Evolutionary conservation across 2,797 vertebrate genomes (phyloP).

Genomic region (Hozukius guyotensis): DNA sequence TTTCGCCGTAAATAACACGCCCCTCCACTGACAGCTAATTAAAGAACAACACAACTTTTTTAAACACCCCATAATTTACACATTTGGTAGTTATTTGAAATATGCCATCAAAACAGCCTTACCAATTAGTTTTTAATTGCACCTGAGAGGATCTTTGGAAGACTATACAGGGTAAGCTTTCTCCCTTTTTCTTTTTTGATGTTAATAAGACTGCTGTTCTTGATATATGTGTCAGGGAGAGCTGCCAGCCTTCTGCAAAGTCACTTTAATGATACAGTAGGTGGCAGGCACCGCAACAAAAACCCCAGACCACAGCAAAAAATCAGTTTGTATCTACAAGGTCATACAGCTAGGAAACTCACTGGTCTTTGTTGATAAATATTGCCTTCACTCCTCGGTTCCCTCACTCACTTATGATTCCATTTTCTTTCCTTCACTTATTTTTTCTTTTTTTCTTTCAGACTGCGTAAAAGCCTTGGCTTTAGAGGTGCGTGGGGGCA

Average conservation of each 20-base stretch:
- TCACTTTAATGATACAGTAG: slow-evolving; percentile 61
- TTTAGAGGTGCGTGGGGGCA: slow-evolving; percentile 35
- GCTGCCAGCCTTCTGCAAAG: slow-evolving; percentile 64
- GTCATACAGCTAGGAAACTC: slow-evolving; percentile 53
- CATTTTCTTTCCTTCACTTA: slow-evolving; percentile 34
- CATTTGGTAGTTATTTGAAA: slow-evolving; percentile 54
- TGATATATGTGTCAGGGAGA: slow-evolving; percentile 54
- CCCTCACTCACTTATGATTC: slow-evolving; percentile 33
- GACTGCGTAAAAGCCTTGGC: slow-evolving; percentile 17
- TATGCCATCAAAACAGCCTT: slow-evolving; percentile 52
- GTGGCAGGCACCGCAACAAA: slow-evolving; percentile 48
- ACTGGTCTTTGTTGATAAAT: slow-evolving; percentile 64
- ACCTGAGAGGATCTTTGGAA: slow-evolving; percentile 59
- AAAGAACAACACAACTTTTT: slow-evolving; percentile 57
- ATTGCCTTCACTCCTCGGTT: slow-evolving; percentile 32
- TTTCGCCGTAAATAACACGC: slow-evolving; percentile 32
- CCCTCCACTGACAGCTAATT: slow-evolving; percentile 60
- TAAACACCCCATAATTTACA: slow-evolving; percentile 52
- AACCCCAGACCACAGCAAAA: slow-evolving; percentile 48
- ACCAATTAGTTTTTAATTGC: slow-evolving; percentile 74
- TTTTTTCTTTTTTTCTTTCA: slow-evolving; percentile 25
- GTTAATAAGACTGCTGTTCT: slow-evolving; percentile 58
- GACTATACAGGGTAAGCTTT: slow-evolving; percentile 12
- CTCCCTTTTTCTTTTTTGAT: slow-evolving; percentile 45
- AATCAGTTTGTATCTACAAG: slow-evolving; percentile 69